Percentiles rank a stretch among this genome's conserved stretches.
These are phyloP conservation scores for Panzeria rudis DNA, from an alignment of 2,888 invertebrate species.

Conservation along the genomic window DNA sequence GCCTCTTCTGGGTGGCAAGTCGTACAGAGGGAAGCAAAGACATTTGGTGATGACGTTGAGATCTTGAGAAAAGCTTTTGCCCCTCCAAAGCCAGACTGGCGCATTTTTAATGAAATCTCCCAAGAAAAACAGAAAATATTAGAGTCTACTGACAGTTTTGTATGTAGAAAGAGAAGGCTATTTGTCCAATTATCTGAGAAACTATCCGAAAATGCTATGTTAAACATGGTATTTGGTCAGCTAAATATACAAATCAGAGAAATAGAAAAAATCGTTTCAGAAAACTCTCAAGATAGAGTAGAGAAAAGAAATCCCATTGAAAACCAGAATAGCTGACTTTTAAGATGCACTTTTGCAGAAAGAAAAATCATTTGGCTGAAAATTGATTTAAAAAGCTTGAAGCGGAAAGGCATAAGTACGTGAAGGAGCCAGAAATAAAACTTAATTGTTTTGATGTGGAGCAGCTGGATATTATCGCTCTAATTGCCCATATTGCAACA, in stretches of 20 bases:
- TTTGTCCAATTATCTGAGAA: slow-evolving; percentile 45
- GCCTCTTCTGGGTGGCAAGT: slow-evolving; percentile 64
- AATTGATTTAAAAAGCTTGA: slow-evolving; percentile 38
- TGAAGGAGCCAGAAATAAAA: slow-evolving; percentile 19
- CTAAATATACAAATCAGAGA: neutral
- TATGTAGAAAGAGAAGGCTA: slow-evolving; percentile 44
- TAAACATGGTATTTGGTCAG: slow-evolving; percentile 45
- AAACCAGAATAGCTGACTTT: neutral
- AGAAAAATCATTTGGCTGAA: too few species aligned
- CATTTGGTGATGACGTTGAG: slow-evolving; percentile 40
- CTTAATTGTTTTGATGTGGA: slow-evolving; percentile 51
- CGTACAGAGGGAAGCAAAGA: slow-evolving; percentile 25
- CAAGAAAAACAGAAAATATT: too few species aligned
- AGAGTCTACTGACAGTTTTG: too few species aligned
- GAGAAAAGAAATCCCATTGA: slow-evolving; percentile 1
- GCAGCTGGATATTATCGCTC: slow-evolving; percentile 39
- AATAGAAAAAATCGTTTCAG: slow-evolving; percentile 8
- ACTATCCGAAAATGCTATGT: slow-evolving; percentile 15
- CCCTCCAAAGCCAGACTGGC: slow-evolving; percentile 60
- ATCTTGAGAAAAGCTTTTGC: slow-evolving; percentile 41
- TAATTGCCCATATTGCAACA: slow-evolving; percentile 45
- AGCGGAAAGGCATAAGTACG: neutral
- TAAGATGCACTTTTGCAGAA: slow-evolving; percentile 43
- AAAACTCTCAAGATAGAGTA: too few species aligned
- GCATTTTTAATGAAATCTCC: slow-evolving; percentile 42